phyloP scores from a whole-genome alignment of 2,113 vertebrate genomes.

The Calidris pugnax region DNA sequence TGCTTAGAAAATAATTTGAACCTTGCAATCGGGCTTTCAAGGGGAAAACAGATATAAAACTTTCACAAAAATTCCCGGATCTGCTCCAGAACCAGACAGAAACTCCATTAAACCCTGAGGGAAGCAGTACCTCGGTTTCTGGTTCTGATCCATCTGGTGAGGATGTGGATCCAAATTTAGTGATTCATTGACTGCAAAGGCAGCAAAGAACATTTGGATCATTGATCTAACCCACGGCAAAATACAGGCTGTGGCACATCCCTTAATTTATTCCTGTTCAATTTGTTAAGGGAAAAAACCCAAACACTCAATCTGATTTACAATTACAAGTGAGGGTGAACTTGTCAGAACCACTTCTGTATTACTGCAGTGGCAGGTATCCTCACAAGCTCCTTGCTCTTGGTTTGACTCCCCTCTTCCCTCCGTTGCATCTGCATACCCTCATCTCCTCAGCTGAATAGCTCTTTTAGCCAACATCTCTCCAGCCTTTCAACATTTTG shows the following conservation, averaged over 20 bases:
- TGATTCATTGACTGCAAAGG: conserved; percentile 65
- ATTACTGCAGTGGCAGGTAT: background rate
- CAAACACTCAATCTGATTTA: conserved; percentile 37
- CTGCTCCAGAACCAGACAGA: background rate
- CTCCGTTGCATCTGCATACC: background rate
- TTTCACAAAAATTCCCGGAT: background rate
- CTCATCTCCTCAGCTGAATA: background rate
- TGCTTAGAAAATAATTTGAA: background rate
- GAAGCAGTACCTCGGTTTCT: background rate
- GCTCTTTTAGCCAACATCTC: background rate
- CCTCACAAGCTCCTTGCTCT: background rate
- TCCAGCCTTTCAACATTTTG: conserved; percentile 31
- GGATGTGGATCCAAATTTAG: conserved; percentile 44
- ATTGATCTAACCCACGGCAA: conserved; percentile 46
- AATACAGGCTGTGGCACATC: conserved; percentile 43
- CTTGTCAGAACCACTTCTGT: conserved; percentile 1
- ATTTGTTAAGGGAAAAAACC: conserved; percentile 43
- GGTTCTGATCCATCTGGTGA: conserved; percentile 56
- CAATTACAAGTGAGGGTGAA: conserved; percentile 1
- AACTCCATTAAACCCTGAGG: background rate
- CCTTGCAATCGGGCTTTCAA: fast-evolving
- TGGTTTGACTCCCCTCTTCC: background rate
- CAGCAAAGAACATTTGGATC: conserved; percentile 61
- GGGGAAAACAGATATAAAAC: background rate
- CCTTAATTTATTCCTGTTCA: conserved; percentile 57